phyloP scores from a whole-genome alignment of 1,140 invertebrate genomes.

The Drosophila ogumai region DNA sequence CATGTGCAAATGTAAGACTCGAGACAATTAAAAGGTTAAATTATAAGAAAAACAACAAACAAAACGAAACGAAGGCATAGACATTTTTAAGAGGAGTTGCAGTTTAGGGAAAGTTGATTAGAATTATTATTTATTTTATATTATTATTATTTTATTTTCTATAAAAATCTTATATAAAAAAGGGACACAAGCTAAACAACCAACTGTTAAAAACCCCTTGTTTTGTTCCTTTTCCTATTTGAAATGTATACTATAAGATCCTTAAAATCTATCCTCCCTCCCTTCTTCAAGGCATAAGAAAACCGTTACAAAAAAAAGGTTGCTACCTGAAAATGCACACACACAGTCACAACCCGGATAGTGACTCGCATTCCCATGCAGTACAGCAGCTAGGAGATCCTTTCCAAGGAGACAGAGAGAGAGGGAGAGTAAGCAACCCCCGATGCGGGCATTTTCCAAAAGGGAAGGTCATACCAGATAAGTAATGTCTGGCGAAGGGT shows the following conservation, averaged over 20 bases:
- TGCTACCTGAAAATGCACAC: constrained; percentile 57
- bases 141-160: too few relatives aligned
- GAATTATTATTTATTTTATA: too few relatives aligned
- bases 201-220: background rate
- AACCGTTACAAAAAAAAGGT: constrained; percentile 58
- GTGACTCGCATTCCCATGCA: constrained; percentile 63
- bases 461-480: constrained; percentile 63
- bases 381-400: constrained; percentile 39
- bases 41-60: background rate
- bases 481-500: constrained; percentile 70
- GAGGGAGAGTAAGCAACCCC: constrained; percentile 44
- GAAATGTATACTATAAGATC: constrained; percentile 6
- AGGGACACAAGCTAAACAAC: background rate
- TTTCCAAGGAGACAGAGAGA: constrained; percentile 6
- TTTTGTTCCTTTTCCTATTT: constrained; percentile 15
- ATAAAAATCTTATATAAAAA: too few relatives aligned
- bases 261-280: background rate
- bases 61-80: too few relatives aligned
- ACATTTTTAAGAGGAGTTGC: background rate
- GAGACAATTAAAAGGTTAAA: background rate
- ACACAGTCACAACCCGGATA: too few relatives aligned
- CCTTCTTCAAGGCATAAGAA: constrained; percentile 17
- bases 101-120: background rate
- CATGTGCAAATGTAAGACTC: background rate
- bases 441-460: constrained; percentile 29